Evolutionary conservation across 2,888 invertebrate genomes (phyloP).

Genomic region (Andrena chrysosceles): DNA sequence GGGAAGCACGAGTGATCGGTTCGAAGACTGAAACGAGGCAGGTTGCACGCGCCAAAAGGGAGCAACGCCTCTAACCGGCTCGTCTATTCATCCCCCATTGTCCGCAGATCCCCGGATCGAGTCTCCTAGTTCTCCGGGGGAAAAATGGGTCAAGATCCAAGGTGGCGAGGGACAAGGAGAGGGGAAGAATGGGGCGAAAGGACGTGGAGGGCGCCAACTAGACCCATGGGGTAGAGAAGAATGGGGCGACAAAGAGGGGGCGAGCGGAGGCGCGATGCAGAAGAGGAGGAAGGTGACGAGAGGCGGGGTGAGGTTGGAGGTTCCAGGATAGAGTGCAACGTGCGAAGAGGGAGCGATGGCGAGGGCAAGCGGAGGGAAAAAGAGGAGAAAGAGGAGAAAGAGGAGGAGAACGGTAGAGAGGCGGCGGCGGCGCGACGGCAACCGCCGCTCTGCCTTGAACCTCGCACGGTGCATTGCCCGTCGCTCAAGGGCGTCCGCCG

Average conservation of each 20-base stretch:
- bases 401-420: conserved; percentile 57
- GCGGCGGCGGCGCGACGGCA: conserved; percentile 77
- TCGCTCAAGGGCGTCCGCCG: conserved; percentile 85
- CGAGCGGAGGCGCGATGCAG: conserved; percentile 24
- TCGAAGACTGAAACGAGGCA: background rate
- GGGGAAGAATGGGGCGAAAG: conserved; percentile 4
- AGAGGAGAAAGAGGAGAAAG: conserved; percentile 40
- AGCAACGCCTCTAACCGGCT: background rate
- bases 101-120: background rate
- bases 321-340: conserved; percentile 53
- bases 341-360: conserved; percentile 24
- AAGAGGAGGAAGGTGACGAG: conserved; percentile 48
- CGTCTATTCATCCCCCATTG: background rate
- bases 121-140: conserved; percentile 35
- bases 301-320: conserved; percentile 43
- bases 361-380: conserved; percentile 27
- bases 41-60: background rate
- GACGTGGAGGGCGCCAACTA: background rate
- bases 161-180: conserved; percentile 27
- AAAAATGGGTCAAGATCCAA: conserved; percentile 65
- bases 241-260: conserved; percentile 29
- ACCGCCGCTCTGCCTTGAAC: conserved; percentile 85
- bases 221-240: conserved; percentile 25
- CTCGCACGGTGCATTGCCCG: conserved; percentile 85
- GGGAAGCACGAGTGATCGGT: background rate